Conservation (phyloP, 1,140 invertebrate genomes). For the Halesus radiatus region DNA sequence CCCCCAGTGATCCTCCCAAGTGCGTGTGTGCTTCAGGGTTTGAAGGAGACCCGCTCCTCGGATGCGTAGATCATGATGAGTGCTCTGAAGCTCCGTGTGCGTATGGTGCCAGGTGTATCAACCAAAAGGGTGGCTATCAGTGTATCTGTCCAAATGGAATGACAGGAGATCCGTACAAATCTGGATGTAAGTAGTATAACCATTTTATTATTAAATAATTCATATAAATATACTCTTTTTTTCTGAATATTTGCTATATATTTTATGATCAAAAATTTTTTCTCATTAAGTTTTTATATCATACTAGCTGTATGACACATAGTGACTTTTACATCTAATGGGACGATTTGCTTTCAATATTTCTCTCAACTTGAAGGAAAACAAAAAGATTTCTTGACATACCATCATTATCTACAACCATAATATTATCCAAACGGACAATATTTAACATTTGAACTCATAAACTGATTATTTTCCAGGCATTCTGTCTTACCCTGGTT, state of each 20-base stretch:
- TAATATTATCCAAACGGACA: no score
- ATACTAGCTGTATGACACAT: no score
- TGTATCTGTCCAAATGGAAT: constrained; percentile 88
- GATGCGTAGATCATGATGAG: constrained; percentile 89
- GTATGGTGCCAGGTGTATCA: constrained; percentile 88
- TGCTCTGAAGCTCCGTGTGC: constrained; percentile 84
- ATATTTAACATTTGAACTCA: no score
- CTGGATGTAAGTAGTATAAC: constrained; percentile 76
- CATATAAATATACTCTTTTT: neutral
- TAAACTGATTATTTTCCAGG: constrained; percentile 26
- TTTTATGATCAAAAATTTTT: no score
- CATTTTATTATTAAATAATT: neutral
- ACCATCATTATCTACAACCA: no score
- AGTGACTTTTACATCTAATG: no score
- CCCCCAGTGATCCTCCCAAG: constrained; percentile 87
- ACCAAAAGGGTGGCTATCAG: constrained; percentile 86
- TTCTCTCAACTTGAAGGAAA: no score
- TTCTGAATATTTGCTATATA: neutral
- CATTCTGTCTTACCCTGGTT: constrained; percentile 59
- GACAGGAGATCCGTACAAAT: constrained; percentile 86
- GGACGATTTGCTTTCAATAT: no score
- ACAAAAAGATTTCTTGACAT: no score
- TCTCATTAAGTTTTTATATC: no score
- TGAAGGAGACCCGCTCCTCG: constrained; percentile 85
- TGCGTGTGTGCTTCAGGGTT: constrained; percentile 90